Percentiles rank a stretch among this genome's conserved stretches.
phyloP scores from a whole-genome alignment of 2,113 vertebrate species.

The Periophthalmodon schlosseri region DNA sequence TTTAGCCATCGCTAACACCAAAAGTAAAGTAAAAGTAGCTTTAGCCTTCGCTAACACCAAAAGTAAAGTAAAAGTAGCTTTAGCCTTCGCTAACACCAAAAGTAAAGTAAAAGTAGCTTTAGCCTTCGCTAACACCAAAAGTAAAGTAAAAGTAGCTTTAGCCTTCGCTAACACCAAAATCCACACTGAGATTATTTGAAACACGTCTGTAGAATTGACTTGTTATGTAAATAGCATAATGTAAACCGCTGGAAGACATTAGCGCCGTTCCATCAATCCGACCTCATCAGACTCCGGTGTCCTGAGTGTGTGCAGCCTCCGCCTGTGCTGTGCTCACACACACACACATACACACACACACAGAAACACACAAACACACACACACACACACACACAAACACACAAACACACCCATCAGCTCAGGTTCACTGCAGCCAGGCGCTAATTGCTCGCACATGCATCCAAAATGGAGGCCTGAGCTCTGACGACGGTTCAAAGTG shows the following conservation, averaged over 20 bases:
- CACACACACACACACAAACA: slow-evolving; percentile 27
- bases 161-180: slow-evolving; percentile 1
- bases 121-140: too few relatives aligned
- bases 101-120: too few relatives aligned
- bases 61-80: too few relatives aligned
- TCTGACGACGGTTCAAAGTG: slow-evolving; percentile 25
- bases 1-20: too few relatives aligned
- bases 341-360: not conserved
- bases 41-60: too few relatives aligned
- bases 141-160: too few relatives aligned
- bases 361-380: too few relatives aligned
- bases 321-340: too few relatives aligned
- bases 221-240: not conserved
- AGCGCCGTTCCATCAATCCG: not conserved
- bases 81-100: too few relatives aligned
- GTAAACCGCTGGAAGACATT: slow-evolving; percentile 3
- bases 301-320: slow-evolving; percentile 8
- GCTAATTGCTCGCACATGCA: slow-evolving; percentile 46
- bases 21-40: too few relatives aligned
- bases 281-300: not conserved
- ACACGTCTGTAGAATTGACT: not conserved
- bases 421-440: slow-evolving; percentile 25
- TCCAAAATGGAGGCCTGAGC: slow-evolving; percentile 20
- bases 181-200: not conserved
- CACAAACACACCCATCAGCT: slow-evolving; percentile 40